Percentiles rank a stretch among this genome's conserved stretches.
Evolutionary conservation across 2,113 vertebrate species (phyloP).

Genomic region (Phrynocephalus versicolor): DNA sequence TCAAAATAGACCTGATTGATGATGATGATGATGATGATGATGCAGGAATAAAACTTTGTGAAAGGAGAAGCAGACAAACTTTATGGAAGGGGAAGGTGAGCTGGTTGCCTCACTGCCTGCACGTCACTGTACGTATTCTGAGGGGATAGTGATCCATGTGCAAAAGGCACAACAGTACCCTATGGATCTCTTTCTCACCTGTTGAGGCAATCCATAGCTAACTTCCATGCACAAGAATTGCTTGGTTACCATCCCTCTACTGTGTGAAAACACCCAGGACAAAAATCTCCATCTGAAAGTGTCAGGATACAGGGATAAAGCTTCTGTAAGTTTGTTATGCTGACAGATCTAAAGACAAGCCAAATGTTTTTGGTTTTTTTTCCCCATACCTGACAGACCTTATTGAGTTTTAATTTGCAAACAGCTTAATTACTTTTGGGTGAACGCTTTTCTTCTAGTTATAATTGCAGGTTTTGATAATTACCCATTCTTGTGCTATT

Average conservation of each 20-base stretch:
- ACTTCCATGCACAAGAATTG: not conserved
- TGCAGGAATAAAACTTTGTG: too few relatives aligned
- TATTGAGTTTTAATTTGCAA: slow-evolving; percentile 15
- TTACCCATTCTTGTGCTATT: slow-evolving; percentile 16
- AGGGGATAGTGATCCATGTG: too few relatives aligned
- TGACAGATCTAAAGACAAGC: not conserved
- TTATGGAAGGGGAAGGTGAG: too few relatives aligned
- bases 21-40: too few relatives aligned
- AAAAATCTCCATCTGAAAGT: not conserved
- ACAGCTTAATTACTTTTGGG: slow-evolving; percentile 45
- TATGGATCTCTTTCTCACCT: not conserved
- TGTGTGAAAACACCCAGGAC: not conserved
- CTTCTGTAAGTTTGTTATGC: rapidly evolving
- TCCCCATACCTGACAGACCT: not conserved
- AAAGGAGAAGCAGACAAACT: too few relatives aligned
- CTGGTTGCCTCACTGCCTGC: too few relatives aligned
- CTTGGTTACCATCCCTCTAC: not conserved
- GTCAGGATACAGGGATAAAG: not conserved
- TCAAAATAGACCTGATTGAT: too few relatives aligned
- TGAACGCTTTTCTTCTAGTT: slow-evolving; percentile 37
- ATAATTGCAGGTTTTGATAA: slow-evolving; percentile 57
- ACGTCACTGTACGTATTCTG: too few relatives aligned
- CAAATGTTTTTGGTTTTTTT: slow-evolving; percentile 8
- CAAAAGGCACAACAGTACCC: not conserved
- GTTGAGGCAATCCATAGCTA: not conserved